Conservation (phyloP, 92 coral and sea anemone species). For the Actinostola sp. region DNA sequence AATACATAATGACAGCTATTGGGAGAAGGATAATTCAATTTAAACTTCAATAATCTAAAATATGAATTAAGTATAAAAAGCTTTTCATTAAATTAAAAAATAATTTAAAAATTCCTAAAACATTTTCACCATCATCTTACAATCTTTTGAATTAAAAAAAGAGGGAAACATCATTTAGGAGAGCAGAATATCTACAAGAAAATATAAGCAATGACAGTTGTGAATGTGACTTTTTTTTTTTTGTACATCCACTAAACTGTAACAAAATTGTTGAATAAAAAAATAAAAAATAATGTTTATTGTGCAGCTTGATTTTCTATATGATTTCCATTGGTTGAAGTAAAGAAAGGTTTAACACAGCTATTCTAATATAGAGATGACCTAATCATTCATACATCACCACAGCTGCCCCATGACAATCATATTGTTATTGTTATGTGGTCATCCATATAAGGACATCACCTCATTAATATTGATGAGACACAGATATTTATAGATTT, state of each 20-base stretch:
- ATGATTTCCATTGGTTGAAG: no score
- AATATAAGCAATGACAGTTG: no score
- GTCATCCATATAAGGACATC: background rate
- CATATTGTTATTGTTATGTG: background rate
- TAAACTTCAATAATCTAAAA: slow-evolving; percentile 1
- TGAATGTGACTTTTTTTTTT: no score
- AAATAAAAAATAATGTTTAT: no score
- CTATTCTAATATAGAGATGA: background rate
- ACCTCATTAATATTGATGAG: background rate
- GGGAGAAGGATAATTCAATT: slow-evolving; percentile 10
- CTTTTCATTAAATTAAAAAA: background rate
- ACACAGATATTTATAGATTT: background rate
- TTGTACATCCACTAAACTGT: no score
- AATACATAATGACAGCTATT: slow-evolving; percentile 7
- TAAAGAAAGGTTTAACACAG: no score
- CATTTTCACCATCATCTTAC: no score
- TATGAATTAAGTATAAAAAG: background rate
- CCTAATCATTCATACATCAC: background rate
- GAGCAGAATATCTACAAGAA: no score
- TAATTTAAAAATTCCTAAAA: background rate
- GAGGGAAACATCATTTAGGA: no score
- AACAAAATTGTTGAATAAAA: no score
- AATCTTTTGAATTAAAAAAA: no score
- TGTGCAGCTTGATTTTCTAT: no score
- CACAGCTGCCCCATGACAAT: background rate